Conservation (phyloP, 2,888 invertebrate genomes). For the Sialis lutaria region DNA sequence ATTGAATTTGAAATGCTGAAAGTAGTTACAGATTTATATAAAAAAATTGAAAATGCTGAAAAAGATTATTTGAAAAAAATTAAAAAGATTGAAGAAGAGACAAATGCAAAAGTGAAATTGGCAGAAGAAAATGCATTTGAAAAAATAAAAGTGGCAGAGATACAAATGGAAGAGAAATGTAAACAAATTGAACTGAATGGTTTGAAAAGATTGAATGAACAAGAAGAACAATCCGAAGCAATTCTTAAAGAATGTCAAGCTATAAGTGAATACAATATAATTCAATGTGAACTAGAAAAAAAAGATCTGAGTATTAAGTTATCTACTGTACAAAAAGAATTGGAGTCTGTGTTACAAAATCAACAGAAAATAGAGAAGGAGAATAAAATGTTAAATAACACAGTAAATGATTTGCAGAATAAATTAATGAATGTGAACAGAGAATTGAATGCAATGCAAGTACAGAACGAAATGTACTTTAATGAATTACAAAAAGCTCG, state of each 20-base stretch:
- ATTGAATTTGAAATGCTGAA: slow-evolving; percentile 20
- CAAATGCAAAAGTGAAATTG: slow-evolving; percentile 13
- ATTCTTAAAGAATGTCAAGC: slow-evolving; percentile 35
- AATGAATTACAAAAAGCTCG: slow-evolving; percentile 27
- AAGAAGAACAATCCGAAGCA: slow-evolving; percentile 26
- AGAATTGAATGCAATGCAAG: slow-evolving; percentile 8
- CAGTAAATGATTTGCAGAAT: slow-evolving; percentile 9
- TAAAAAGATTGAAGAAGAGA: slow-evolving; percentile 12
- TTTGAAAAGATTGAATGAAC: slow-evolving; percentile 24
- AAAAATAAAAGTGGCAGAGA: slow-evolving; percentile 21
- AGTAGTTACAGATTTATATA: slow-evolving; percentile 17
- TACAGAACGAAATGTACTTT: slow-evolving; percentile 26
- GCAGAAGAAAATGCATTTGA: slow-evolving; percentile 23
- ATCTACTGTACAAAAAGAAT: slow-evolving; percentile 5
- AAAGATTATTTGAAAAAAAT: slow-evolving; percentile 15
- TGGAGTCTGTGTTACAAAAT: slow-evolving; percentile 11
- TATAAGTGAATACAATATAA: slow-evolving; percentile 33
- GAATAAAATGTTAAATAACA: neutral
- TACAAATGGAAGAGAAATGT: slow-evolving; percentile 25
- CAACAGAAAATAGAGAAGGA: neutral
- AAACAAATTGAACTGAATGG: slow-evolving; percentile 26
- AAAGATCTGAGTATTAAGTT: slow-evolving; percentile 25
- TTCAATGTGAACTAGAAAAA: slow-evolving; percentile 33
- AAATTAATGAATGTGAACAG: slow-evolving; percentile 11
- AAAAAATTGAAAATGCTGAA: slow-evolving; percentile 12